Evolutionary conservation across 2,888 invertebrate species (phyloP).

Genomic region (Ctena decussata): DNA sequence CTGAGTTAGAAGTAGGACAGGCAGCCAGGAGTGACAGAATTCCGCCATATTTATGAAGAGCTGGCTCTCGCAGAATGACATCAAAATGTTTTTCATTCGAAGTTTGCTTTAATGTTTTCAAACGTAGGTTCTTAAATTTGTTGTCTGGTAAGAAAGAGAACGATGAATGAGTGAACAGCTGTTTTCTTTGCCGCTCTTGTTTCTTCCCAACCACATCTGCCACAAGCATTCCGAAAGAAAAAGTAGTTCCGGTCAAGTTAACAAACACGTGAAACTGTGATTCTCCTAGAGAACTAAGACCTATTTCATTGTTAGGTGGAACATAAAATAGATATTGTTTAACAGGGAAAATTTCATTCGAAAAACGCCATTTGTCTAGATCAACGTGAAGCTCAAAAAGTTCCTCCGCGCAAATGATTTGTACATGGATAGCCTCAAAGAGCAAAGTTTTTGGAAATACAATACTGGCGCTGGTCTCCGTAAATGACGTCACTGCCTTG

Average conservation of each 20-base stretch:
- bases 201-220: constrained; percentile 29
- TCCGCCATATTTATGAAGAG: constrained; percentile 30
- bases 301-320: constrained; percentile 45
- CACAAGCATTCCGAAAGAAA: constrained; percentile 51
- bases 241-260: constrained; percentile 44
- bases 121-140: not conserved
- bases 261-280: constrained; percentile 48
- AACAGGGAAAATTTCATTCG: constrained; percentile 17
- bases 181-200: not conserved
- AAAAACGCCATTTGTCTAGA: constrained; percentile 17
- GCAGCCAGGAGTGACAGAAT: constrained; percentile 39
- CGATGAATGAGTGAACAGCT: not conserved
- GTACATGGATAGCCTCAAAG: constrained; percentile 24
- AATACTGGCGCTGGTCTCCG: not conserved
- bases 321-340: constrained; percentile 39
- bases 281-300: constrained; percentile 49
- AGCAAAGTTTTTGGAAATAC: constrained; percentile 25
- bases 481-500: not conserved
- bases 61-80: constrained; percentile 20
- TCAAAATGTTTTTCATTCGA: constrained; percentile 43
- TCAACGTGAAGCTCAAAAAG: constrained; percentile 38
- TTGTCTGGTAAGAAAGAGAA: constrained; percentile 52
- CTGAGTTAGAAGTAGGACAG: constrained; percentile 13
- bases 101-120: constrained; percentile 5
- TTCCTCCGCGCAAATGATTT: constrained; percentile 34